Evolutionary conservation across 2,113 vertebrate genomes (phyloP), one percentile per base, ranked within the genome.

Genomic region (Serilophus lunatus): DNA sequence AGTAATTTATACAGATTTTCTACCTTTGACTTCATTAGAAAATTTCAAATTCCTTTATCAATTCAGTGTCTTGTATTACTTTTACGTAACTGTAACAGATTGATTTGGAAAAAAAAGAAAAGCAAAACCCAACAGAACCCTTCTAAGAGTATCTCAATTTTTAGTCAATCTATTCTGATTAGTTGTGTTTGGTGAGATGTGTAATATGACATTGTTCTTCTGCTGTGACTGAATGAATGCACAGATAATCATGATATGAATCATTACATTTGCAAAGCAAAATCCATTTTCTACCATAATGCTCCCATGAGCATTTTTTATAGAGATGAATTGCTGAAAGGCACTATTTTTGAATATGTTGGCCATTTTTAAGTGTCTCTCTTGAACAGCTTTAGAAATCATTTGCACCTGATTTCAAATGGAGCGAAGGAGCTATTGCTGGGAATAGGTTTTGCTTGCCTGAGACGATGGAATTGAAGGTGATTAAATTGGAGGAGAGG

Each of bases 181-280:
- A 90, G 71, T n/a, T 92, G 56, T 92, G 83, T 96, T 93, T 90
- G 85, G 71, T 88, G 63, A 87, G 90, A 83, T 83, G 90, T 88
- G 60, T 93, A 92, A 88, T 88, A 56, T 33, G 69, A 93, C 72
- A 81, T 83, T 90, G 90, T 90, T 96, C 66, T 93, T 61, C 79
- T 92, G 60, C 79, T 93, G 50, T 63, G 72, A 80, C 31, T 75
- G 65, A 57, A 68, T 83, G 72, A 93, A 88, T 83, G 56, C 90
- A 86, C 82, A 82, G 82, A 54, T 86, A 86, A 86, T 86, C 56
- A 15, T 36, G 36, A 56, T 71, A 88, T 68, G 88, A 94, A 93
- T 95, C 90, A 86, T 88, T 95, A 88, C 51, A 70, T 86, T 92
- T 92, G 76, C 82, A 95, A 95, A 95, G 75, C 63, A 94, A 94